Conservation (phyloP, 2,888 invertebrate genomes). For the Metalampra italica region DNA sequence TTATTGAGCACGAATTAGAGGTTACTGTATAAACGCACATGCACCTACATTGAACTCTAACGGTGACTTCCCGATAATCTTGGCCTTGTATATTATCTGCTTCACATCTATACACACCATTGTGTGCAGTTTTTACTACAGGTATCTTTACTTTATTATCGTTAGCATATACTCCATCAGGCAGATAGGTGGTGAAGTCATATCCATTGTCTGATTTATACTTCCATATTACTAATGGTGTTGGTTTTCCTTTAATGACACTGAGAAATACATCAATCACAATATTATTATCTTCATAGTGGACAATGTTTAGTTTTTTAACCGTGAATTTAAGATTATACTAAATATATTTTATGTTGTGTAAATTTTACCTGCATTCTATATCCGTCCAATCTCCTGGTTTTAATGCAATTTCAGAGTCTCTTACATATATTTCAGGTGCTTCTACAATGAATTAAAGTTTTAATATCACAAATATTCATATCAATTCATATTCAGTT, state of each 20-base stretch:
- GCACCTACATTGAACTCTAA: constrained; percentile 53
- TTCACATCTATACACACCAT: constrained; percentile 48
- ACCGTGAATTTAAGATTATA: too few species aligned
- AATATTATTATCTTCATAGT: too few species aligned
- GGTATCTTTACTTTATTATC: constrained; percentile 34
- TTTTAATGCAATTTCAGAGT: constrained; percentile 30
- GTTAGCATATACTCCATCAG: constrained; percentile 32
- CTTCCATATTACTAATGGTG: constrained; percentile 48
- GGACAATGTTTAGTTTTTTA: too few species aligned
- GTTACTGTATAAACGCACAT: too few species aligned
- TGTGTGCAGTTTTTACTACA: constrained; percentile 30
- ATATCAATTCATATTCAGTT: too few species aligned
- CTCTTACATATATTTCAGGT: constrained; percentile 35
- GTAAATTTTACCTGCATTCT: constrained; percentile 46
- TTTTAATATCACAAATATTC: neutral
- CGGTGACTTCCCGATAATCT: constrained; percentile 30
- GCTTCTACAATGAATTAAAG: constrained; percentile 35
- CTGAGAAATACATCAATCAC: constrained; percentile 27
- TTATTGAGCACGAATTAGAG: too few species aligned
- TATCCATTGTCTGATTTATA: constrained; percentile 23
- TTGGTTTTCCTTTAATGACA: constrained; percentile 46
- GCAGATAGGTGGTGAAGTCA: constrained; percentile 29
- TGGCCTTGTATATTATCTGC: constrained; percentile 45
- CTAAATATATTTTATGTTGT: too few species aligned
- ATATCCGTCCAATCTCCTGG: constrained; percentile 38